Evolutionary conservation across 2,797 vertebrate genomes (phyloP).

Genomic region (Strix occidentalis): DNA sequence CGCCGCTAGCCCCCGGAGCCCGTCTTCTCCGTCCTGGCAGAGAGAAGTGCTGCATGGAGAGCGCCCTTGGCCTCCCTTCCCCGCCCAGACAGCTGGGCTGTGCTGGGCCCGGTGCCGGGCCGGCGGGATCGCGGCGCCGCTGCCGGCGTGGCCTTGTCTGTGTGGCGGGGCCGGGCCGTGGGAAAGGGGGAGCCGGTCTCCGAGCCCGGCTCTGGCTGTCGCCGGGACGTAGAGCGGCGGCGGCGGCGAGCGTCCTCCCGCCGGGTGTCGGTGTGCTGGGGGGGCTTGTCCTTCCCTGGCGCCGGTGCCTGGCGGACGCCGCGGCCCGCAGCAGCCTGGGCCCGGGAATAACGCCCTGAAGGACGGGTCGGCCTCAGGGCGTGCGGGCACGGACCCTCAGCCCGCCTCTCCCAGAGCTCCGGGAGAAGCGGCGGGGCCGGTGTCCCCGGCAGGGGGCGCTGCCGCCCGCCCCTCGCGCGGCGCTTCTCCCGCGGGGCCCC

Average conservation of each 20-base stretch:
- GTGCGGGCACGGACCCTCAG: too few relatives aligned
- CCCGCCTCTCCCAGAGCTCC: too few relatives aligned
- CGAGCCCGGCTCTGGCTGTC: not conserved
- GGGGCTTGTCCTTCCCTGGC: not conserved
- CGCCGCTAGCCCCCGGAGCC: rapidly evolving
- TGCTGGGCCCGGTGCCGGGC: not conserved
- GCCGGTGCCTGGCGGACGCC: too few relatives aligned
- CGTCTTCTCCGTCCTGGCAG: rapidly evolving
- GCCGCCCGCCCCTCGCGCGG: too few relatives aligned
- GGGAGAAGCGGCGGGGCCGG: too few relatives aligned
- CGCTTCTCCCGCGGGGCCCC: too few relatives aligned
- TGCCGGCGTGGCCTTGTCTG: rapidly evolving
- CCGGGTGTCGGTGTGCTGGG: not conserved
- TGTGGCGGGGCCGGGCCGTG: not conserved
- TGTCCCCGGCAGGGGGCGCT: too few relatives aligned
- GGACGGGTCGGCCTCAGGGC: too few relatives aligned
- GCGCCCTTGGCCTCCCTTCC: rapidly evolving
- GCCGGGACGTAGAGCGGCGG: not conserved
- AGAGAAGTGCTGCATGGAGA: too few relatives aligned
- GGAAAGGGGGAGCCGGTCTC: too few relatives aligned
- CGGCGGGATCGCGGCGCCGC: not conserved
- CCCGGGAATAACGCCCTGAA: not conserved
- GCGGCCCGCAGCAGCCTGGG: not conserved
- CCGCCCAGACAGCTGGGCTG: not conserved
- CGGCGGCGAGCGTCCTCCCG: too few relatives aligned